These are phyloP conservation scores for Paedocypris micromegethes DNA, from an alignment of 2,797 vertebrate genomes.

Conservation along the genomic window DNA sequence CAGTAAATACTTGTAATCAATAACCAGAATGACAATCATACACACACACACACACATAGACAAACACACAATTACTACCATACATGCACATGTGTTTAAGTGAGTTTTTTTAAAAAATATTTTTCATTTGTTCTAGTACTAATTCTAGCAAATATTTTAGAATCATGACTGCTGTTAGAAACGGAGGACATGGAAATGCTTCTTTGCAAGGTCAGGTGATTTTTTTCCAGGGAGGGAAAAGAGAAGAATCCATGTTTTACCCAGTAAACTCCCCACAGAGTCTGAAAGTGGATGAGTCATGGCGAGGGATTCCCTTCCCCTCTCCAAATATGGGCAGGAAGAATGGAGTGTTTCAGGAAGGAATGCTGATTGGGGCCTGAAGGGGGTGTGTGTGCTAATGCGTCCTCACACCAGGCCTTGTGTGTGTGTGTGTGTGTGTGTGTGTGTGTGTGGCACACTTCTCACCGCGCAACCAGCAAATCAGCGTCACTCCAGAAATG, in stretches of 20 bases:
- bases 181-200: neutral
- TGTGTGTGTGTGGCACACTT: conserved; percentile 32
- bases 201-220: neutral
- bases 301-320: conserved; percentile 53
- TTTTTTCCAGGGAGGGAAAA: conserved; percentile 13
- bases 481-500: conserved; percentile 45
- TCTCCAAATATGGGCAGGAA: conserved; percentile 54
- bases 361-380: conserved; percentile 47
- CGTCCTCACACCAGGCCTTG: conserved; percentile 29
- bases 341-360: conserved; percentile 45
- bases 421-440: conserved; percentile 4
- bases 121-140: no score
- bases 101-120: no score
- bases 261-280: conserved; percentile 42
- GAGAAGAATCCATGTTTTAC: conserved; percentile 34
- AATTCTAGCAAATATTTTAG: no score
- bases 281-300: conserved; percentile 48
- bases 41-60: no score
- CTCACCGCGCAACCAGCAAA: conserved; percentile 44
- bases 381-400: conserved; percentile 36
- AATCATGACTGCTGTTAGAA: no score
- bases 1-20: no score
- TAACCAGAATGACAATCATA: no score
- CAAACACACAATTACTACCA: no score
- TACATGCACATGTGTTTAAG: no score